A percentile compares a stretch with the other conserved stretches of the same genome.
Conservation (phyloP, 2,113 vertebrate genomes). For the Sinocyclocheilus grahami region DNA sequence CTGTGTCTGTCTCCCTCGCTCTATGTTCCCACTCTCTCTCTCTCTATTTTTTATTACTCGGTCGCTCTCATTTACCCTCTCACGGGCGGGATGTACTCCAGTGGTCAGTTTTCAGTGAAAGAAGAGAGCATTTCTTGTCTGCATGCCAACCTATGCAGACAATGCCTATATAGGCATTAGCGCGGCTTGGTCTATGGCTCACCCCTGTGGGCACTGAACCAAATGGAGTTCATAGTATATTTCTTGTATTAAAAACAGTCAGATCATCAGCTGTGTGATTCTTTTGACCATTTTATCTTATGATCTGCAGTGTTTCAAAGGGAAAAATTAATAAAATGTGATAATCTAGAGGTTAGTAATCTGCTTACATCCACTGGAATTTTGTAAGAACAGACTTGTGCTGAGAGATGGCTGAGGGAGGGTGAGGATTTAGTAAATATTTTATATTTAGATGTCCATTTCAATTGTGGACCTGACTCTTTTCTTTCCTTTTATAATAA, state of each 20-base stretch:
- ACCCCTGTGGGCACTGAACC: neutral
- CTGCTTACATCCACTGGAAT: neutral
- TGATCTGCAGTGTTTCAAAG: neutral
- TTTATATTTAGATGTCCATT: neutral
- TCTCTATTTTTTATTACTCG: neutral
- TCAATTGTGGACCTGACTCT: neutral
- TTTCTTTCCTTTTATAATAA: neutral
- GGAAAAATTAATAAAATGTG: neutral
- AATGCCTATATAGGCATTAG: neutral
- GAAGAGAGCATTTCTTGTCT: slow-evolving; percentile 26
- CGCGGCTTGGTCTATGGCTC: neutral
- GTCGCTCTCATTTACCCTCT: neutral
- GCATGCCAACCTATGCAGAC: neutral
- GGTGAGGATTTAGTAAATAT: neutral
- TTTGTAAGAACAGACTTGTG: neutral
- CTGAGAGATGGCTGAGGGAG: too few species aligned
- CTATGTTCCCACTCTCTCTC: neutral
- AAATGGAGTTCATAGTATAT: neutral
- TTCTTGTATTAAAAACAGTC: neutral
- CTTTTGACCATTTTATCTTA: neutral
- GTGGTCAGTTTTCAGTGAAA: neutral
- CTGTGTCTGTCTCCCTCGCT: neutral
- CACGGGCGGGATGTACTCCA: neutral
- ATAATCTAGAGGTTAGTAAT: slow-evolving; percentile 4
- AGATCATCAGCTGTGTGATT: neutral